Conservation (phyloP, 2,888 invertebrate genomes). For the Tinea pellionella region DNA sequence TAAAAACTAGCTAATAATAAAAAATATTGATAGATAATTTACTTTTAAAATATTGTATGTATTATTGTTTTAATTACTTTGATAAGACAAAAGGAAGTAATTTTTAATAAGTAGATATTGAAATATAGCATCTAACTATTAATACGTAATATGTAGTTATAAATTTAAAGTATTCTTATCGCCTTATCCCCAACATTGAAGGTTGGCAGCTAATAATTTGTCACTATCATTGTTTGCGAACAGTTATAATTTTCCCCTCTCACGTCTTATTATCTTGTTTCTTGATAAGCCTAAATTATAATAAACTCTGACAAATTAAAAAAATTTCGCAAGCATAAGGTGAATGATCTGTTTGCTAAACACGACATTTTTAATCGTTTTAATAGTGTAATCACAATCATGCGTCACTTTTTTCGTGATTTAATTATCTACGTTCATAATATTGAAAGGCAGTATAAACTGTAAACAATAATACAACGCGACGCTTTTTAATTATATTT, state of each 20-base stretch:
- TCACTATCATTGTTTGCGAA: slow-evolving; percentile 13
- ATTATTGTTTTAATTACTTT: no score
- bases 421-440: no score
- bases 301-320: not conserved
- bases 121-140: no score
- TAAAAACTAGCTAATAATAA: no score
- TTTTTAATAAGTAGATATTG: no score
- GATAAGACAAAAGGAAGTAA: no score
- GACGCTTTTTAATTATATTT: no score
- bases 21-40: no score
- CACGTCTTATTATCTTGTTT: not conserved
- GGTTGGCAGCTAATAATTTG: slow-evolving; percentile 6
- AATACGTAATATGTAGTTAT: not conserved
- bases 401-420: no score
- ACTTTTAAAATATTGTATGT: no score
- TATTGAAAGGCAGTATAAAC: no score
- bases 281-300: not conserved
- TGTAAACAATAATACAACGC: no score
- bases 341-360: not conserved
- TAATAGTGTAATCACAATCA: not conserved
- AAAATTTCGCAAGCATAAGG: not conserved
- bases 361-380: not conserved
- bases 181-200: slow-evolving; percentile 10
- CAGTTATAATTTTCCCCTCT: not conserved
- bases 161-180: not conserved